phyloP scores from a whole-genome alignment of 2,797 vertebrate species.

The Eulemur mongoz region DNA sequence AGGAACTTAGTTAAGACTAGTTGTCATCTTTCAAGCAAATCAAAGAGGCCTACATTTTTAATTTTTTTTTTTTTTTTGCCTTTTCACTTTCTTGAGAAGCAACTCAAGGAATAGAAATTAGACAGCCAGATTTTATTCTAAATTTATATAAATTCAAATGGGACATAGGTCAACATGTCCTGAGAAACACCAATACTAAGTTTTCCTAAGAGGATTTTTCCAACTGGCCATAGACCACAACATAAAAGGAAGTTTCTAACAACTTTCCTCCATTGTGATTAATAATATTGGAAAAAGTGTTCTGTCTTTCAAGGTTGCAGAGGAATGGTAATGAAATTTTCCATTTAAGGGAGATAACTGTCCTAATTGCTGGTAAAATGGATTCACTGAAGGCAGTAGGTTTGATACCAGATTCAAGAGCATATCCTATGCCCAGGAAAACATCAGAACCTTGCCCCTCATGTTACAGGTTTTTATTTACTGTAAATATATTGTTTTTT shows the following conservation, averaged over 20 bases:
- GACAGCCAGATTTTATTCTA: not conserved
- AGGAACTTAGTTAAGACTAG: constrained; percentile 1
- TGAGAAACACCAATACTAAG: not conserved
- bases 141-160: not conserved
- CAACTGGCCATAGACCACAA: not conserved
- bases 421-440: not conserved
- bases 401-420: not conserved
- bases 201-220: not conserved
- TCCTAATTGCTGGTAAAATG: not conserved
- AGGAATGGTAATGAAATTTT: constrained; percentile 9
- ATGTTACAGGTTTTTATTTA: constrained; percentile 8
- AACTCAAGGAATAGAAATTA: not conserved
- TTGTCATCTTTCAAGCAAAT: constrained; percentile 12
- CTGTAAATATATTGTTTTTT: not conserved
- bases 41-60: not conserved
- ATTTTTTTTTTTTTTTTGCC: not conserved
- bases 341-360: constrained; percentile 27
- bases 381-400: not conserved
- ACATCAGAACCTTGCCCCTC: not conserved
- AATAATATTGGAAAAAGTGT: not conserved
- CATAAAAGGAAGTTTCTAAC: not conserved
- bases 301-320: not conserved
- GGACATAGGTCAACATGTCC: not conserved
- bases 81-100: constrained; percentile 22
- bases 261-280: not conserved